Base-by-base conservation (phyloP, 1,140 invertebrate species). In the Drosophila jambulina region DNA sequence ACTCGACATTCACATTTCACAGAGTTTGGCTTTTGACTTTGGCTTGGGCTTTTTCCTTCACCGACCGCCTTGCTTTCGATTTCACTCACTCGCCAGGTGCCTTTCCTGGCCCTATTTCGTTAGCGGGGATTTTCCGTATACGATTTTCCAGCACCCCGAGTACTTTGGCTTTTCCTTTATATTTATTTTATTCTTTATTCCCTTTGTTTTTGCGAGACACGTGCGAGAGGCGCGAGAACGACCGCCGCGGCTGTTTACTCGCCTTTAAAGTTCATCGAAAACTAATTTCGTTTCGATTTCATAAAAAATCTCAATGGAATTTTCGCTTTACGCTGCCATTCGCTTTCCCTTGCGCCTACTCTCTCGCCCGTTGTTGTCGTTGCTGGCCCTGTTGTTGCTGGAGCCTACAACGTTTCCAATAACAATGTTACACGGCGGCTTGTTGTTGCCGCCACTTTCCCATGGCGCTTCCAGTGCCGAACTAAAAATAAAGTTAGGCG, bases 261-360 rank as follows among this genome's bases (percentile, higher is more conserved):
- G 91, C 82, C 79, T 91, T 92, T 92, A 82, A 92, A 92, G 91
- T 92, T 91, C 91, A 92, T 92, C 91, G 91, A 92, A 92, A 92
- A 92, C 91, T 92, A 92, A 92, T 92, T 91, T 92, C 79, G 80
- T 83, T 91, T 92, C 91, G 91, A 92, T 92, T 92, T 91, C 80
- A 76, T 74, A 92, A 86, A 80, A 92, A 88, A 75, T 82, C 80
- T 84, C 80, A 91, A 91, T 91, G 81, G 88, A 88, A 91, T 88
- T 91, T 91, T 70, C 79, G 69, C 78, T 83, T 90, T 90, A 86
- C 86, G 78, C 78, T 90, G 70, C 70, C 68, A 58, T 88, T 88
- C 75, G 78, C 81, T 85, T 90, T 90, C 85, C 85, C 83, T 84
- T 78, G 69, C 84, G 78, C 77, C 77, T 78, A 75, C 80, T 75